Evolutionary conservation across 2,888 invertebrate genomes (phyloP), one percentile per base, ranked within the genome.

Genomic region (Zootermopsis nevadensis): DNA sequence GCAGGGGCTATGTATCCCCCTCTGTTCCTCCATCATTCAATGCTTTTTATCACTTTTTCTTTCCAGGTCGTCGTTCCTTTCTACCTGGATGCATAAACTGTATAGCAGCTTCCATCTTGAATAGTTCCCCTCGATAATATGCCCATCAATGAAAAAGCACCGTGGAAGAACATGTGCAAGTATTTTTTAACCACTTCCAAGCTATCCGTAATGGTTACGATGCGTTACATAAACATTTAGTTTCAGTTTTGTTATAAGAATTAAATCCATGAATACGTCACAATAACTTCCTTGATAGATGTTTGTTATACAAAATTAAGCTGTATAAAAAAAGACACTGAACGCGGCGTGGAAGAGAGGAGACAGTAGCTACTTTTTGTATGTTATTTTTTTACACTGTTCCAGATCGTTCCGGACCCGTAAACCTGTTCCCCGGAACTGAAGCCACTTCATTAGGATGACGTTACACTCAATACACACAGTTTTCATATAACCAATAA

Each of bases 21-120:
- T 15, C 60, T 0, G n/a, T 60, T n/a, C 15, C 60, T 60, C n/a
- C 60, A n/a, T 8, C 12, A n/a, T 27, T 27, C n/a, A n/a, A 60
- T 10, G 27, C 60, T 60, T 60, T n/a, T 60, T 60, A n/a, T 60
- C 60, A 8, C 27, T 12, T 27, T 60, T 60, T n/a, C n/a, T 60
- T 60, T n/a, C 12, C 60, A n/a, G n/a, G 60, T n/a, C 38, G 48
- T 27, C 60, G 6, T 27, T 27, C 60, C n/a, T 60, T 60, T 60
- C 60, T 60, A 60, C 60, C 60, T 60, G 60, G n/a, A 60, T 60
- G 60, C 60, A 60, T 12, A 27, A 60, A n/a, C 27, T 60, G n/a
- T 60, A 60, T 60, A 27, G 60, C 1, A 60, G 60, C 15, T 60
- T 60, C 6, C 60, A 60, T 60, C 60, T n/a, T 8, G 27, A 60